These are phyloP conservation scores for Eupithecia insigniata DNA, from an alignment of 2,888 invertebrate genomes.

Conservation along the genomic window DNA sequence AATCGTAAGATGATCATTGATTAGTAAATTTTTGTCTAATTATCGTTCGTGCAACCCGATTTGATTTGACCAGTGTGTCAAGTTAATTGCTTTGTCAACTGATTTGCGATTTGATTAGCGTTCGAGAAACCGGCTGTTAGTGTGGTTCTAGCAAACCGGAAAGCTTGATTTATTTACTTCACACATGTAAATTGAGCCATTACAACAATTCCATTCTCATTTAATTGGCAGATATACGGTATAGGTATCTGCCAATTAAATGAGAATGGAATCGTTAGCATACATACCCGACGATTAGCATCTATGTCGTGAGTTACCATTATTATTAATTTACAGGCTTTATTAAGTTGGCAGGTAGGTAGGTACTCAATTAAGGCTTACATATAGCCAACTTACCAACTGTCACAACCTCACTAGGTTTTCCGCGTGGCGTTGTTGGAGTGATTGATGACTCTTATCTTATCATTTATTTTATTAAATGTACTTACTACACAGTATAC, in stretches of 20 bases:
- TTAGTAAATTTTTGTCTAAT: no score
- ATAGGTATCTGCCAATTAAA: conserved; percentile 10
- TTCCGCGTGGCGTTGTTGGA: neutral
- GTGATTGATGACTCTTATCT: conserved; percentile 1
- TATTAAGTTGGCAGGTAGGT: no score
- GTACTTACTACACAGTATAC: no score
- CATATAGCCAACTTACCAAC: neutral
- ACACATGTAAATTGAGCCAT: conserved; percentile 16
- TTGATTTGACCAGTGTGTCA: no score
- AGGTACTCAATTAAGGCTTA: no score
- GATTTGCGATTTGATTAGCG: no score
- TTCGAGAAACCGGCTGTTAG: no score
- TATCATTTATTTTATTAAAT: no score
- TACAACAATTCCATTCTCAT: conserved; percentile 4
- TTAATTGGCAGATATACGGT: conserved; percentile 10
- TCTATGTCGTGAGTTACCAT: conserved; percentile 10
- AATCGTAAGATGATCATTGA: no score
- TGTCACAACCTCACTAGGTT: neutral
- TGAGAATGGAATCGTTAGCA: conserved; percentile 3
- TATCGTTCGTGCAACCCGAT: no score
- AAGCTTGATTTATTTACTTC: conserved; percentile 5
- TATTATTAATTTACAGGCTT: neutral
- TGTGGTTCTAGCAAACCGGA: neutral
- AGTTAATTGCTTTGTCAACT: no score
- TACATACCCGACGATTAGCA: conserved; percentile 2